Evolutionary conservation across 2,113 vertebrate genomes (phyloP), one percentile per base, ranked within the genome.

Genomic region (Hippocampus comes): DNA sequence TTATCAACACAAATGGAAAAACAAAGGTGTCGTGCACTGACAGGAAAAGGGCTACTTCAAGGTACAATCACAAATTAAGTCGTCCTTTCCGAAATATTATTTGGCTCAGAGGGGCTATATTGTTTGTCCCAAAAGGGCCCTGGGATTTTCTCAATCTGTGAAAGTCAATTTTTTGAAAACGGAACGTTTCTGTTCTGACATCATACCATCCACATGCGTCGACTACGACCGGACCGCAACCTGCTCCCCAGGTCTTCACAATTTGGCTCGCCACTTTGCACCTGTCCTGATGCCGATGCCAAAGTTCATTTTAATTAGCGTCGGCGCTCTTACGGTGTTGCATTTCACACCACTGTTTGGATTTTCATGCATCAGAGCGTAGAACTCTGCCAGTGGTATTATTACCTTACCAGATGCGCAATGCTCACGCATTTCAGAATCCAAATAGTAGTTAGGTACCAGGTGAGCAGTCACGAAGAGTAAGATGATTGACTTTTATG

Each of bases 341-440:
- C 75, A 77, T 88, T 86, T 85, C 81, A 75, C 73, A 72, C 72
- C 14, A 55, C 25, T 34, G 67, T 78, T 82, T 72, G 70, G 80
- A 57, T 86, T 79, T 78, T 78, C 74, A 79, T 70, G 76, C 66
- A 59, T 81, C 56, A 63, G 60, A 79, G 69, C 78, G 41, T 69
- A 43, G 65, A 68, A 10, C 20, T 53, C 46, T 70, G 63, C 78
- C 69, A 17, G 63, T 66, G 60, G 78, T 75, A 73, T 74, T 75
- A 73, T 74, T 57, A 38, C 60, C 49, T 73, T 75, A 74, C 57
- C 34, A 67, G 41, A 56, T 76, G 41, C 48, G 34, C 46, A 42
- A 17, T 30, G 46, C 53, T 21, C 53, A 55, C 53, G n/a, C 2
- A 21, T 55, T 10, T 55, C 9, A n/a, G 20, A n/a, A 21, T n/a